Conservation (phyloP, 2,888 invertebrate species). For the Malthinus flaveolus region DNA sequence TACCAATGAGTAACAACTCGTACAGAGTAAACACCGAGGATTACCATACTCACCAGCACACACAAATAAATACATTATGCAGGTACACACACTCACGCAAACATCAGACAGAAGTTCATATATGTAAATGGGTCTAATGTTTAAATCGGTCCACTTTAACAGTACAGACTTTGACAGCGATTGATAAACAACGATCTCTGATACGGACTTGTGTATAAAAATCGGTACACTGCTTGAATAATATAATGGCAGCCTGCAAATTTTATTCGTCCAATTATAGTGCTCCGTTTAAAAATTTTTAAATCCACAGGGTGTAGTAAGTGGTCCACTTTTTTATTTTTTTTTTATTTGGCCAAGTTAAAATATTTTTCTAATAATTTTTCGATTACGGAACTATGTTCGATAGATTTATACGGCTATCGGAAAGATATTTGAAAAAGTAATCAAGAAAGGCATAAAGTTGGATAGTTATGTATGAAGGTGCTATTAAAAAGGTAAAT, state of each 20-base stretch:
- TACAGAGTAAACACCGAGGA: conserved; percentile 41
- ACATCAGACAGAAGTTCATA: conserved; percentile 30
- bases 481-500: too few species aligned
- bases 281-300: too few species aligned
- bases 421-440: too few species aligned
- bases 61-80: conserved; percentile 41
- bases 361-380: too few species aligned
- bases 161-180: conserved; percentile 31
- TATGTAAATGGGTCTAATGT: conserved; percentile 28
- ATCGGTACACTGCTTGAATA: conserved; percentile 27
- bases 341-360: too few species aligned
- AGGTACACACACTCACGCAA: conserved; percentile 32
- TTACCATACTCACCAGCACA: conserved; percentile 41
- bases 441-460: too few species aligned
- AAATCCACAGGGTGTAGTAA: too few species aligned
- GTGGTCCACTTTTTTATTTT: too few species aligned
- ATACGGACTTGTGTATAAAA: conserved; percentile 23
- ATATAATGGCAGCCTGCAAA: conserved; percentile 14
- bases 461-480: too few species aligned
- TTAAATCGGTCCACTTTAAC: conserved; percentile 32
- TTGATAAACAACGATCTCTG: conserved; percentile 32
- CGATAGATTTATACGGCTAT: too few species aligned
- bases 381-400: too few species aligned
- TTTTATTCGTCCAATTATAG: conserved; percentile 4
- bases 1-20: conserved; percentile 42